phyloP scores from a whole-genome alignment of 2,113 vertebrate genomes.

The Upupa epops region DNA sequence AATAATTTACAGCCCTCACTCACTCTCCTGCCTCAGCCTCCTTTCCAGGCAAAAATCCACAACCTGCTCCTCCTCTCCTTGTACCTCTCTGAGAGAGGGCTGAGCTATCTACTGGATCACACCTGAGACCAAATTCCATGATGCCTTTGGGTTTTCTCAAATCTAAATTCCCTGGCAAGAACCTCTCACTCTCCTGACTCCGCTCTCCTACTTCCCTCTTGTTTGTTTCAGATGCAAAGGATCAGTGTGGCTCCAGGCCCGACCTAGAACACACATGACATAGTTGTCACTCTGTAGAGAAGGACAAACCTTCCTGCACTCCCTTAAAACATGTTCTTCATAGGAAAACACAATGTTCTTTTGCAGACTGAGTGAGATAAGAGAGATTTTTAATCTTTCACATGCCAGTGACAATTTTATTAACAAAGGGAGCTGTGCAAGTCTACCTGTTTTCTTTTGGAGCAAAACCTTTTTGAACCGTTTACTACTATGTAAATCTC shows the following conservation, averaged over 20 bases:
- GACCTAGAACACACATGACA: not conserved
- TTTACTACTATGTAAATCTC: not conserved
- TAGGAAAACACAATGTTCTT: not conserved
- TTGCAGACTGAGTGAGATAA: not conserved
- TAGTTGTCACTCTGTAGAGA: not conserved
- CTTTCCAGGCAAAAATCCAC: not conserved
- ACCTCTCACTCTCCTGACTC: not conserved
- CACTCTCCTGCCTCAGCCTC: not conserved
- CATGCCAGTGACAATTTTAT: slow-evolving; percentile 27
- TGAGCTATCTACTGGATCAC: too few relatives aligned
- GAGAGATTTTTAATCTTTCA: not conserved
- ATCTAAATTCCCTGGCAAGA: not conserved
- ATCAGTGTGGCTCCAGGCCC: fast-evolving
- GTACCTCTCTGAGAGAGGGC: not conserved
- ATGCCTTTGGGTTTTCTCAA: fast-evolving
- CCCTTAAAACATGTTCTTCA: not conserved
- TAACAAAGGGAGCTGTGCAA: not conserved
- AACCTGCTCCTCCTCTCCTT: not conserved
- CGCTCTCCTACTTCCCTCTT: not conserved
- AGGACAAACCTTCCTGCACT: not conserved
- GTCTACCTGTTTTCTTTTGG: not conserved
- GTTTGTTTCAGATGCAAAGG: not conserved
- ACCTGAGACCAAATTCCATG: not conserved
- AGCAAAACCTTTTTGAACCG: not conserved
- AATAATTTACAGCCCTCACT: not conserved